Percentiles rank a stretch among this genome's conserved stretches.
These are phyloP conservation scores for Macropus fuliginosus DNA, from an alignment of 2,797 vertebrate genomes.

Conservation along the genomic window DNA sequence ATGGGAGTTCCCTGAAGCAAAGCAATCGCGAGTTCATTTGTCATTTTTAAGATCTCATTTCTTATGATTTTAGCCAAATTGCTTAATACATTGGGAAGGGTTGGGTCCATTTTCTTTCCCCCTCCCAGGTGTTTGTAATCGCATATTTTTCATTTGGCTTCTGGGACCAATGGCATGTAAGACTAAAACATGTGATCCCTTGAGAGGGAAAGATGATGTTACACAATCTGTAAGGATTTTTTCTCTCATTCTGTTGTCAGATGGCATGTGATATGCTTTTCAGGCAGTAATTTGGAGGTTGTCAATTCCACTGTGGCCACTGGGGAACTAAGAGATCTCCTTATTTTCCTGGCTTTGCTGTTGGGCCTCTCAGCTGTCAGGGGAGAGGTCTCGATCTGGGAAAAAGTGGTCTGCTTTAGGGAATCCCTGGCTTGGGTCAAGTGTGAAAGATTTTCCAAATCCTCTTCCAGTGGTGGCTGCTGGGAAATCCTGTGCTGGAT, in stretches of 20 bases:
- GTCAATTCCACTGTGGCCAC: conserved; percentile 72
- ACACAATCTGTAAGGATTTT: conserved; percentile 46
- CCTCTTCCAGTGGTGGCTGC: conserved; percentile 69
- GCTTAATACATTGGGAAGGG: conserved; percentile 76
- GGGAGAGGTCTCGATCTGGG: conserved; percentile 55
- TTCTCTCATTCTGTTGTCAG: conserved; percentile 71
- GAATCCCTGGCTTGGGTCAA: conserved; percentile 74
- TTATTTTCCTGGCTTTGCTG: background rate
- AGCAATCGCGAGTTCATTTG: conserved; percentile 87
- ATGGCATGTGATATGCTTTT: conserved; percentile 69
- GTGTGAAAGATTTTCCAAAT: conserved; percentile 74
- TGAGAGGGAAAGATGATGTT: conserved; percentile 68
- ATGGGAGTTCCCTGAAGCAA: conserved; percentile 84
- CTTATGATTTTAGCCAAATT: conserved; percentile 80
- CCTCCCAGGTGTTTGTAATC: conserved; percentile 77
- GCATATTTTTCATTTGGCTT: conserved; percentile 82
- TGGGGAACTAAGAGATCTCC: conserved; percentile 57
- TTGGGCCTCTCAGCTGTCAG: conserved; percentile 61
- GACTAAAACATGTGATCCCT: conserved; percentile 57
- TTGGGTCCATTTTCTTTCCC: conserved; percentile 35
- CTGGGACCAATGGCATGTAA: conserved; percentile 64
- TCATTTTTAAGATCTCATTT: conserved; percentile 87
- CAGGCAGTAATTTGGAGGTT: conserved; percentile 77
- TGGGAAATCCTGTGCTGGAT: conserved; percentile 18
- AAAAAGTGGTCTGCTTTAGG: conserved; percentile 50